Conservation (phyloP, 1,140 invertebrate genomes). For the Drosophila pseudoananassae region DNA sequence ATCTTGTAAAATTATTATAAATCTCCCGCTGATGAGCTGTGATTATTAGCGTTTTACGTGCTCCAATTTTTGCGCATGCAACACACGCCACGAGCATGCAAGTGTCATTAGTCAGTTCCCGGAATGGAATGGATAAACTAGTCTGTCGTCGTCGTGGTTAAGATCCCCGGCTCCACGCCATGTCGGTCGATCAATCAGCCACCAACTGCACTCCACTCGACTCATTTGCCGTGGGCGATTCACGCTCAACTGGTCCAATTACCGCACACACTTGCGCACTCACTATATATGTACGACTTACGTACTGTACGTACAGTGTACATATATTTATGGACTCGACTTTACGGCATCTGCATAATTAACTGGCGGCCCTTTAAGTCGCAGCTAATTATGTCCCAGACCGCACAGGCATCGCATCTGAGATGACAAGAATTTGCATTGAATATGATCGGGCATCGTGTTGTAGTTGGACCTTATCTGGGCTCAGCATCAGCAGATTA, state of each 20-base stretch:
- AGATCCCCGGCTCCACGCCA: constrained; percentile 9
- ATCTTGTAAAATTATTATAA: constrained; percentile 79
- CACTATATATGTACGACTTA: not conserved
- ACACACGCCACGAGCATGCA: constrained; percentile 41
- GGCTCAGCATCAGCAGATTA: constrained; percentile 14
- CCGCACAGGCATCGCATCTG: constrained; percentile 54
- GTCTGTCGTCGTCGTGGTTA: constrained; percentile 46
- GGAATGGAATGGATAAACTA: constrained; percentile 61
- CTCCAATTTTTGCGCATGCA: constrained; percentile 67
- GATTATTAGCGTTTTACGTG: constrained; percentile 80
- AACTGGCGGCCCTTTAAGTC: constrained; percentile 58
- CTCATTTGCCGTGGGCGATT: constrained; percentile 64
- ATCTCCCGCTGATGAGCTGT: constrained; percentile 78
- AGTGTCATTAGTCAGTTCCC: constrained; percentile 78
- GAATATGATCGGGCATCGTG: constrained; percentile 57
- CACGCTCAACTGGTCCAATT: constrained; percentile 70
- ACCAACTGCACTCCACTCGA: constrained; percentile 44
- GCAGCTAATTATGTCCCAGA: constrained; percentile 73
- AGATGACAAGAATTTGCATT: constrained; percentile 71
- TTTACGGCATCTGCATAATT: constrained; percentile 54
- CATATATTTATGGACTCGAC: not conserved
- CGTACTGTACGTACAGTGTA: not conserved
- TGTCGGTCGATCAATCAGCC: constrained; percentile 67
- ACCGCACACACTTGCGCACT: constrained; percentile 35
- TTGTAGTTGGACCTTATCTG: constrained; percentile 31